Percentiles rank a stretch among this genome's conserved stretches.
Conservation (phyloP, 2,888 invertebrate species). For the Trichogramma dendrolimi region DNA sequence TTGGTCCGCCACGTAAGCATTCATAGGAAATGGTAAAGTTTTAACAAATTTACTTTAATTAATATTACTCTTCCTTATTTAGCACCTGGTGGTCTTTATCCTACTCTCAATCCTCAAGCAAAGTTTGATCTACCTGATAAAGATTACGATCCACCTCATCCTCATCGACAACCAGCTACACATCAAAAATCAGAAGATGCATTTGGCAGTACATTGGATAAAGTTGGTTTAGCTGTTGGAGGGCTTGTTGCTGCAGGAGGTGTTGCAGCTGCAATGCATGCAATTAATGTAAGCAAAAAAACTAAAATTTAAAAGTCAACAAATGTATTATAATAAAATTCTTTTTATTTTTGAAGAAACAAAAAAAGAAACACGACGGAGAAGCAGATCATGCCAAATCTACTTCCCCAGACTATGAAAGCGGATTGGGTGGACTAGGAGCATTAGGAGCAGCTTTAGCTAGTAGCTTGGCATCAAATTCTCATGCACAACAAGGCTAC, state of each 20-base stretch:
- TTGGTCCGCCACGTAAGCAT: conserved; percentile 45
- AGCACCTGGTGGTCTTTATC: conserved; percentile 48
- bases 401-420: conserved; percentile 40
- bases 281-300: conserved; percentile 38
- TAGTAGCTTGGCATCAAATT: conserved; percentile 44
- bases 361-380: conserved; percentile 39
- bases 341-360: conserved; percentile 13
- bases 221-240: conserved; percentile 47
- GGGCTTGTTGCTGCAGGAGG: conserved; percentile 49
- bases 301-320: not conserved
- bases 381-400: conserved; percentile 42
- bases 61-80: conserved; percentile 11
- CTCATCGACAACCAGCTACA: conserved; percentile 39
- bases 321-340: not conserved
- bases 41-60: not conserved
- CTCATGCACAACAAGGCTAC: conserved; percentile 43
- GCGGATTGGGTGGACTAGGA: conserved; percentile 41
- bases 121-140: conserved; percentile 37
- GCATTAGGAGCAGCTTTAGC: conserved; percentile 47
- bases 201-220: conserved; percentile 44
- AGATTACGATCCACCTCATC: conserved; percentile 34
- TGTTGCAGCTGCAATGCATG: conserved; percentile 47
- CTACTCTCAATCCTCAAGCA: conserved; percentile 38
- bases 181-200: conserved; percentile 39
- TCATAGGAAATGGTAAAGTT: conserved; percentile 3